Base-by-base conservation (phyloP, 2,888 invertebrate genomes). In the Morpho helenor region DNA sequence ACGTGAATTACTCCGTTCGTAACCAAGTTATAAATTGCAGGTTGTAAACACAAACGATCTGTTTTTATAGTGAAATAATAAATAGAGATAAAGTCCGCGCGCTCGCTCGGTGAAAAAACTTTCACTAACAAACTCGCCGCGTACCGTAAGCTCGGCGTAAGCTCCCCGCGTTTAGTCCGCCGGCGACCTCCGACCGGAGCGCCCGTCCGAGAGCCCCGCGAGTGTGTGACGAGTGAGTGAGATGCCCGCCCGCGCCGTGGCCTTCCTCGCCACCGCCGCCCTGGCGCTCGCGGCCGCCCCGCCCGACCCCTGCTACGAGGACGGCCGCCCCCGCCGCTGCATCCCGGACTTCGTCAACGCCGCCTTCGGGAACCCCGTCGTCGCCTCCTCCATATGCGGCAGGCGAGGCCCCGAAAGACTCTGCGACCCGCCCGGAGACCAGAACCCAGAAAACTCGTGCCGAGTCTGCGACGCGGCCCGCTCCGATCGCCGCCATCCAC, bases 281-380 rank as follows among this genome's bases (percentile, higher is more conserved):
- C 91, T 93, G 70, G 93, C 92, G 63, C 91, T 92, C 74, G 93
- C 94, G 81, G 91, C 92, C 79, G 84, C 91, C 56, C 92, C 94
- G 43, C 89, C 92, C 57, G 98, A 98, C 82, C 97, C 98, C 5
- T 98, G 98, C 87, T 97, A 97, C 84, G 96, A 97, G 79, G 96
- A 97, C 66, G 95, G 96, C 69, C 94, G 95, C 68, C 95, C 97
- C 9, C 93, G 95, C 56, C 94, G 96, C 68, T 99, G 99, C 91
- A 97, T 98, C 75, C 99, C 99, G 8, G 99, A 99, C 83, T 99
- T 99, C 85, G 99, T 99, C 59, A 99, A 99, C 90, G 98, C 99
- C 42, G 99, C 99, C 42, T 99, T 97, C 88, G 98, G 97, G 8
- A 94, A 96, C 50, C 94, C 96, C 49, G 97, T 99, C 22, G 92